Evolutionary conservation across 1,140 invertebrate species (phyloP), one percentile per base, ranked within the genome.

Genomic region (Calliphora vicina): DNA sequence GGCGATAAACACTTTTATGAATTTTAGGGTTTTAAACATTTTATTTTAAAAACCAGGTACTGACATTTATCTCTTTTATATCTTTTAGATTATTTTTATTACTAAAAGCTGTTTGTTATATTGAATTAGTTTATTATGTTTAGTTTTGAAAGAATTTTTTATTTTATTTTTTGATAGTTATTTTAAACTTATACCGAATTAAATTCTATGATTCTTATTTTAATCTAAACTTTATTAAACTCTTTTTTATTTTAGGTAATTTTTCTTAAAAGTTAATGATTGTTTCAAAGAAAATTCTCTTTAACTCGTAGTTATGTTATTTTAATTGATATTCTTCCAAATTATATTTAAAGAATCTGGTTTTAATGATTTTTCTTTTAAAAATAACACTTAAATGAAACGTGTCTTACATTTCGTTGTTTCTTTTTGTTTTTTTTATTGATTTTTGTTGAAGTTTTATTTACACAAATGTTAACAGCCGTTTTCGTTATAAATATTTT

Each of bases 391-490:
- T n/a, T n/a, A n/a, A n/a, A n/a, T n/a, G n/a, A n/a, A n/a, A n/a
- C n/a, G n/a, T 67, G 6, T 67, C 61, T 67, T 67, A 67, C 61
- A 67, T 67, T 67, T 23, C 20, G n/a, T 67, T 25, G 23, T n/a
- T 9, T 50, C 50, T 80, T 81, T 57, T 26, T 81, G 0, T 81
- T 50, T 81, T 15, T 23, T 81, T 81, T 81, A 43, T 17, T 43
- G 13, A 35, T 50, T 50, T 50, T 0, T 17, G 3, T 50, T 50
- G 12, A 8, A 35, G 0, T 67, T 27, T 71, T n/a, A 81, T 67
- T 78, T 9, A 26, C 42, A 78, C 74, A 78, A 23, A 78, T 78
- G 74, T n/a, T n/a, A n/a, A n/a, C n/a, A n/a, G n/a, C n/a, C n/a
- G n/a, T n/a, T n/a, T n/a, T n/a, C n/a, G n/a, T n/a, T n/a, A n/a